phyloP scores from a whole-genome alignment of 2,888 invertebrate species.

The Melanchra persicariae region DNA sequence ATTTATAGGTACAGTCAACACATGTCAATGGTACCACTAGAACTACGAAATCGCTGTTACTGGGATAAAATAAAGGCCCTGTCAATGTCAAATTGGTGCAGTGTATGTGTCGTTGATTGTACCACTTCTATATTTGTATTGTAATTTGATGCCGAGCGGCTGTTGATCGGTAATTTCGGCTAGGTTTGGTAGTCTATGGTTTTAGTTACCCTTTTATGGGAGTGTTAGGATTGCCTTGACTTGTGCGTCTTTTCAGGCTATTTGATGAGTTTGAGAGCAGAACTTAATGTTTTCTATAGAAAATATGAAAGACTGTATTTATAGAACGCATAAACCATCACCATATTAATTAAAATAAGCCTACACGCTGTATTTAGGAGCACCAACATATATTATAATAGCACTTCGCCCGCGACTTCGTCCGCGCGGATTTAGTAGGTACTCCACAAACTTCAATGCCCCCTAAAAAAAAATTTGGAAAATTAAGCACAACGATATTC shows the following conservation, averaged over 20 bases:
- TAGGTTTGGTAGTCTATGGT: neutral
- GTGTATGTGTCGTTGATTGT: neutral
- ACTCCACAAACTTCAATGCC: no score
- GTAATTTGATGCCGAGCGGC: slow-evolving; percentile 18
- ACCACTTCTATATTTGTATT: slow-evolving; percentile 39
- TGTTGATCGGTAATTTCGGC: slow-evolving; percentile 14
- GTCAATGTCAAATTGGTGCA: neutral
- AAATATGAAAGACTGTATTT: neutral
- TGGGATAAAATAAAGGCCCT: neutral
- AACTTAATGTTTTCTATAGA: neutral
- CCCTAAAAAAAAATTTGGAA: no score
- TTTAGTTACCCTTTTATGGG: neutral
- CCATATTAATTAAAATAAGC: no score
- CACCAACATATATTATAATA: no score
- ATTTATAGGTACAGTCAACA: slow-evolving; percentile 47
- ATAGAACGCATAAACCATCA: neutral
- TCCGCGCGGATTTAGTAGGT: no score
- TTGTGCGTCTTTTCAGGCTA: neutral
- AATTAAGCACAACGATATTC: no score
- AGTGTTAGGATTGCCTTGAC: neutral
- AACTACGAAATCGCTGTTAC: neutral
- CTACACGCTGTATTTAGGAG: neutral
- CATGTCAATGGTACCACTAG: neutral
- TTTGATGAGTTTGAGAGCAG: no score
- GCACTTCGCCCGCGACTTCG: no score